phyloP scores from a whole-genome alignment of 1,140 invertebrate genomes.

The Cydia strobilella region DNA sequence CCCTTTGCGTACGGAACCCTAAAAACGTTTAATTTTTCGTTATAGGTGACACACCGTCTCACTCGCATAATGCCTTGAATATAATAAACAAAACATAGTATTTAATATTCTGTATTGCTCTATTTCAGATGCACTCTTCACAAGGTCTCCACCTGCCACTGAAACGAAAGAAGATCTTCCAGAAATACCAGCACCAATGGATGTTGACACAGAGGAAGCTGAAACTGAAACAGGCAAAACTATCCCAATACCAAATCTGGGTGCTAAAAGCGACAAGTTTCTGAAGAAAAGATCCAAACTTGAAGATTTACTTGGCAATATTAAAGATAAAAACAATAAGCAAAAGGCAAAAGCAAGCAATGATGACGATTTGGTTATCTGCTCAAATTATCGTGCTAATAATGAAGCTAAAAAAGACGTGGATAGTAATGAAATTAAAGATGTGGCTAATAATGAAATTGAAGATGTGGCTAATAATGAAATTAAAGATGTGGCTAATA shows the following conservation, averaged over 20 bases:
- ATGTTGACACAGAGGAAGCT: neutral
- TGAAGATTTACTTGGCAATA: constrained; percentile 53
- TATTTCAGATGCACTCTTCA: constrained; percentile 34
- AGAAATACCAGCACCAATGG: neutral
- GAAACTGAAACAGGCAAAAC: constrained; percentile 10
- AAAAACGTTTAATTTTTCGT: no score
- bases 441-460: no score
- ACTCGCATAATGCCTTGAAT: no score
- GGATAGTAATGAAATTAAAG: no score
- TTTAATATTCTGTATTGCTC: neutral
- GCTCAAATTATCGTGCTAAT: constrained; percentile 2
- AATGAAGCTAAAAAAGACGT: neutral
- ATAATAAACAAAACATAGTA: neutral
- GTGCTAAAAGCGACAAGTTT: constrained; percentile 47
- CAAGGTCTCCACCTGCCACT: constrained; percentile 13
- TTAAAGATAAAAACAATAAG: constrained; percentile 47
- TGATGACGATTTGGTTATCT: neutral
- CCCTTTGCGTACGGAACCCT: no score
- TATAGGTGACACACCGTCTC: no score
- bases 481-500: neutral
- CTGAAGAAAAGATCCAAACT: constrained; percentile 54
- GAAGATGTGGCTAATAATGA: constrained; percentile 8
- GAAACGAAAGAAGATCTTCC: neutral
- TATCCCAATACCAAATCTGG: constrained; percentile 33
- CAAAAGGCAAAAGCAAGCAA: constrained; percentile 19